Evolutionary conservation across 2,888 invertebrate species (phyloP).

Genomic region (Drosophila niveifrons): DNA sequence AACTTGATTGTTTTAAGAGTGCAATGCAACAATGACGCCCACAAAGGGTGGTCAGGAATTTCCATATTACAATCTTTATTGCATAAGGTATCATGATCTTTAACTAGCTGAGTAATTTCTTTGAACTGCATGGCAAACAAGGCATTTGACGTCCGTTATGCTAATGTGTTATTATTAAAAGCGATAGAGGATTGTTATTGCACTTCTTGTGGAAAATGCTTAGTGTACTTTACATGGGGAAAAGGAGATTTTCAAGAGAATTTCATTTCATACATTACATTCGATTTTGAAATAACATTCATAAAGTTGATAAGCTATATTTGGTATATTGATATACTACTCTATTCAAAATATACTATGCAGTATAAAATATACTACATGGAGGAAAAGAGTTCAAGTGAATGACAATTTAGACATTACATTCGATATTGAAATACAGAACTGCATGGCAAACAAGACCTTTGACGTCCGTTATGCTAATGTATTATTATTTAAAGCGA

Average conservation of each 20-base stretch:
- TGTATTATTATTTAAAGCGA: neutral
- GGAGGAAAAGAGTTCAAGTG: too few species aligned
- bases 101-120: neutral
- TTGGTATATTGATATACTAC: too few species aligned
- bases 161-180: neutral
- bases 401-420: too few species aligned
- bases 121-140: neutral
- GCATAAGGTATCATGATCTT: neutral
- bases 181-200: neutral
- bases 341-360: too few species aligned
- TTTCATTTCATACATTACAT: too few species aligned
- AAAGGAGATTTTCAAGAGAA: too few species aligned
- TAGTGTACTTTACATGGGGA: neutral
- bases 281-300: too few species aligned
- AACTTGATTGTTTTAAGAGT: conserved; percentile 36
- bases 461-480: neutral
- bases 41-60: conserved; percentile 11
- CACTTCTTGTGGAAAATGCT: neutral
- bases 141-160: neutral
- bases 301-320: too few species aligned
- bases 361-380: too few species aligned
- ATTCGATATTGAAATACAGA: too few species aligned
- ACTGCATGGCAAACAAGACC: neutral
- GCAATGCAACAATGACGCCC: conserved; percentile 35
- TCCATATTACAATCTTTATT: neutral